Evolutionary conservation across 2,888 invertebrate species (phyloP).

Genomic region (Desoria tigrina): DNA sequence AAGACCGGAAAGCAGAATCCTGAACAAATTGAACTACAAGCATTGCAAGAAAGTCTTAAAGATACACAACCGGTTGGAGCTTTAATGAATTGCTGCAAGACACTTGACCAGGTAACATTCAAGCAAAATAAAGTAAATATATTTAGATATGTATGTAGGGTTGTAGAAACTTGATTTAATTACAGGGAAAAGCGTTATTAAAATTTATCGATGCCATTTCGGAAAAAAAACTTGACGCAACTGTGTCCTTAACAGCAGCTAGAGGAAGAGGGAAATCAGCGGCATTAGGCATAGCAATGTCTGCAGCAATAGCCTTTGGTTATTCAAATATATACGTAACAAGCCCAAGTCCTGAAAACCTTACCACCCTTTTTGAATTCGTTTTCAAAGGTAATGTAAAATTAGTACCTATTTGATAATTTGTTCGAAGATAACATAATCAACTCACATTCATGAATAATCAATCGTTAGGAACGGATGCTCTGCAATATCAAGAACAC

Average conservation of each 20-base stretch:
- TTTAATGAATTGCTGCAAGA: constrained; percentile 84
- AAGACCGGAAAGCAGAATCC: constrained; percentile 60
- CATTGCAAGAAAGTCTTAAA: constrained; percentile 76
- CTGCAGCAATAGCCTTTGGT: constrained; percentile 78
- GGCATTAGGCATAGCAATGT: constrained; percentile 87
- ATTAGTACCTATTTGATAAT: background rate
- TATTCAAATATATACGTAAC: constrained; percentile 96
- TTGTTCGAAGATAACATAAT: background rate
- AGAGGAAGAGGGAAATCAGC: constrained; percentile 98
- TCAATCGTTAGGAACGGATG: constrained; percentile 87
- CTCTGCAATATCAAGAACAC: constrained; percentile 91
- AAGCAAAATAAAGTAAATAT: background rate
- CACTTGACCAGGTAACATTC: constrained; percentile 74
- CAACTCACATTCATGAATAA: too few species aligned
- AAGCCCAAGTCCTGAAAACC: constrained; percentile 96
- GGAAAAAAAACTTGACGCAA: constrained; percentile 79
- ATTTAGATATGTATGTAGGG: constrained; percentile 15
- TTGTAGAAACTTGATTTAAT: constrained; percentile 18
- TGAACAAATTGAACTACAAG: constrained; percentile 67
- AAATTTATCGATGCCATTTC: constrained; percentile 94
- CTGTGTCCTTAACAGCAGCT: constrained; percentile 92
- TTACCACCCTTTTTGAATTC: constrained; percentile 96
- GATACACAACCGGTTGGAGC: constrained; percentile 91
- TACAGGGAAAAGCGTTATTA: constrained; percentile 78
- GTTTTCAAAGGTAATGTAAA: constrained; percentile 84